Base-by-base conservation (phyloP, 2,113 vertebrate genomes). In the Paradoxurus hermaphroditus region DNA sequence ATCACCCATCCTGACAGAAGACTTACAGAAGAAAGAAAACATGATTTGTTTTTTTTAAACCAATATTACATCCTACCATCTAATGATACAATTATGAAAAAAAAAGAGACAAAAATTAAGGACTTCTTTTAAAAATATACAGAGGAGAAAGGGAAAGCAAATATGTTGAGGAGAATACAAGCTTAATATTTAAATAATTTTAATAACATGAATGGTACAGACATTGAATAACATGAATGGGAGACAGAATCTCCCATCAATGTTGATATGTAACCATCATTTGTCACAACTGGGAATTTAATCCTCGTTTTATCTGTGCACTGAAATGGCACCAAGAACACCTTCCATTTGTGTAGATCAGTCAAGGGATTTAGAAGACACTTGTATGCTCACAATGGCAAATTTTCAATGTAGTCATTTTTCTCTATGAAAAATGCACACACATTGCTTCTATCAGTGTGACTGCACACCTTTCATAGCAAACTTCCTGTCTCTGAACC, bases 281-380 rank as follows among this genome's bases (percentile, higher is more conserved):
- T 94, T 91, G 86, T 15, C 6, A 79, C 68, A 91, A 91, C 81
- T 73, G 63, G 68, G 23, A 78, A 90, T 77, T 85, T 82, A 84
- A 90, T 91, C 96, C 83, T 90, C 7, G 84, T 95, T 94, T 97
- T 96, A 44, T 94, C 56, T 53, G 27, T 53, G 39, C 34, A 34
- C n/a, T 87, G 78, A 89, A 82, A 51, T 51, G 34, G 49, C 73
- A n/a, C 39, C 39, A 46, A 78, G 62, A 67, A 82, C 7, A 86
- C 36, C 53, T 96, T 95, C 19, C 68, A 49, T 86, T 95, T 82
- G 41, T n/a, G 29, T 73, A 87, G 56, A 51, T 83, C 27, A 83
- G 29, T 67, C 39, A 88, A 70, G 53, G 67, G 41, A 46, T 79
- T 88, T 77, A 79, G 36, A 79, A 67, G 78, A 34, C 93, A 70